These are phyloP conservation scores for Naja naja DNA, from an alignment of 2,113 vertebrate genomes.

Conservation along the genomic window DNA sequence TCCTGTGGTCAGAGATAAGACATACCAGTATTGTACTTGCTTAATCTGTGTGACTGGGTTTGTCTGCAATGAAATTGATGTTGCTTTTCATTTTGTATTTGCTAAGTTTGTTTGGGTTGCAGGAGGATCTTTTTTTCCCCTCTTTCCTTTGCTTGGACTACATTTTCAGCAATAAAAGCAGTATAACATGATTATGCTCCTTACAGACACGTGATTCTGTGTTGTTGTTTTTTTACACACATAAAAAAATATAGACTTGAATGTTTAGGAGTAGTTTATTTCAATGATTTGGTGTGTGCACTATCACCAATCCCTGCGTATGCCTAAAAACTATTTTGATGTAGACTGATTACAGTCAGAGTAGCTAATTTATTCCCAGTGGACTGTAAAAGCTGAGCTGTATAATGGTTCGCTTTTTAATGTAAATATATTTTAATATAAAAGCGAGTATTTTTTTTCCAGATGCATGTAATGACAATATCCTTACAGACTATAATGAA, in stretches of 20 bases:
- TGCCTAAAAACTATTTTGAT: constrained; percentile 58
- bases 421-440: constrained; percentile 66
- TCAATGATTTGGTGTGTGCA: constrained; percentile 60
- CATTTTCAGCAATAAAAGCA: constrained; percentile 83
- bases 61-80: constrained; percentile 99
- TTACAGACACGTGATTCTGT: constrained; percentile 70
- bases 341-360: constrained; percentile 58
- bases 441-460: constrained; percentile 63
- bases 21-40: constrained; percentile 96
- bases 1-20: constrained; percentile 99
- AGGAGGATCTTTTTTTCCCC: constrained; percentile 81
- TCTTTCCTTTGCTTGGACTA: constrained; percentile 78
- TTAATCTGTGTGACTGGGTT: constrained; percentile 99
- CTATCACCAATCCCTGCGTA: constrained; percentile 44
- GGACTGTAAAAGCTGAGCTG: constrained; percentile 69
- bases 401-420: constrained; percentile 69
- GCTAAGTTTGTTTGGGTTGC: constrained; percentile 89
- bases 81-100: constrained; percentile 97
- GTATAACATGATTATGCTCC: constrained; percentile 81
- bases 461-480: constrained; percentile 52
- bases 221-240: constrained; percentile 22
- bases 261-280: constrained; percentile 71
- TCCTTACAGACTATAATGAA: constrained; percentile 48
- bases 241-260: constrained; percentile 51
- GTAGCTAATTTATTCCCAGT: constrained; percentile 77